Conservation (phyloP, 2,113 vertebrate genomes). For the Dryoscopus gambensis region DNA sequence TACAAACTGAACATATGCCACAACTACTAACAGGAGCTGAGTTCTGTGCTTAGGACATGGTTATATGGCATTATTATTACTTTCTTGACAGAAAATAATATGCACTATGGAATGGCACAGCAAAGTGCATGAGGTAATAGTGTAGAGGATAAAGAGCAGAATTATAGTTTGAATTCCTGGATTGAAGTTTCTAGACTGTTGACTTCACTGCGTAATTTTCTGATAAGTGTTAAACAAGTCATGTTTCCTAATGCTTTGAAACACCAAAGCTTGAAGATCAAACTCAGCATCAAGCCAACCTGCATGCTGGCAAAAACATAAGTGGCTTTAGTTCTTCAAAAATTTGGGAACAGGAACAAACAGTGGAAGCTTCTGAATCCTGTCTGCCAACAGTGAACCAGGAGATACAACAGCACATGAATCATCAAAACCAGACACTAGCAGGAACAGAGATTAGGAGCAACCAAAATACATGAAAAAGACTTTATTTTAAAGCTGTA, state of each 20-base stretch:
- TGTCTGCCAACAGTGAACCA: not conserved
- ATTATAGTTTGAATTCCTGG: not conserved
- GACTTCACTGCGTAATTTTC: not conserved
- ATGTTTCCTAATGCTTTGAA: not conserved
- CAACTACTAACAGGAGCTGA: not conserved
- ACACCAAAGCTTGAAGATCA: not conserved
- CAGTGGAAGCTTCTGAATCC: not conserved
- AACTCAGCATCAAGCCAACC: not conserved
- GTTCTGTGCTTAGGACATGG: not conserved
- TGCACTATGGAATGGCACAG: not conserved
- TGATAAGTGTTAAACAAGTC: not conserved
- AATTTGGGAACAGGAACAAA: not conserved
- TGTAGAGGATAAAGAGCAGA: not conserved
- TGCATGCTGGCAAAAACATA: not conserved
- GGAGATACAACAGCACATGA: not conserved
- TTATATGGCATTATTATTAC: not conserved
- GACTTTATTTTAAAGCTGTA: not conserved
- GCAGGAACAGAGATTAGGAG: not conserved
- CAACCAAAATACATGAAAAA: not conserved
- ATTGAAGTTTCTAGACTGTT: not conserved
- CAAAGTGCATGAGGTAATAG: not conserved
- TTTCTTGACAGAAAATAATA: not conserved
- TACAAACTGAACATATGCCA: not conserved
- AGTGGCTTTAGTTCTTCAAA: not conserved
- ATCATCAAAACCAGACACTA: not conserved